Evolutionary conservation across 2,888 invertebrate species (phyloP), one percentile per base, ranked within the genome.

Genomic region (Neoitamus cyanurus): DNA sequence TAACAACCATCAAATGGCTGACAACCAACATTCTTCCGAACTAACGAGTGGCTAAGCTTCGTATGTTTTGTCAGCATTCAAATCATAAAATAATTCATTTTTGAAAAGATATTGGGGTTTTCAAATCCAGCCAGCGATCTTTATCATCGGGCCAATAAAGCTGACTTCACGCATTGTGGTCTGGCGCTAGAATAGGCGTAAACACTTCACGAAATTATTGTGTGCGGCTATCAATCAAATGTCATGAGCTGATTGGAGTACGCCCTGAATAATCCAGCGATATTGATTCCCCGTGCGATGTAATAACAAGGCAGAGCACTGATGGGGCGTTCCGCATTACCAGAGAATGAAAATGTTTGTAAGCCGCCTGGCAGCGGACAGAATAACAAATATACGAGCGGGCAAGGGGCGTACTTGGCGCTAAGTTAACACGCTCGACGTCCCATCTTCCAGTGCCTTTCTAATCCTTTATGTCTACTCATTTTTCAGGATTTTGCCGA

Each of bases 141-240:
- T 58, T 58, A 58, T 58, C 58, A 20, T 58, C 58, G 58, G 20
- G 58, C 58, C 58, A 58, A 58, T 58, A 58, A 58, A 58, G 25
- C 9, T 25, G 58, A 58, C 25, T 58, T 25, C 15, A 25, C 58
- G 25, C 58, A 3, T 0, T 58, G 15, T 7, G 11, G 58, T 20
- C 2, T 3, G 25, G 20, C 2, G 20, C 58, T 58, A 15, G 20
- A 58, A 58, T 15, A 42, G 25, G 75, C 75, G 75, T 75, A 75
- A 75, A 25, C 42, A 42, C 25, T 37, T 37, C 42, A 75, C 42
- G 28, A 42, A 37, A 37, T 31, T 25, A 75, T 42, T 25, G 75
- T 37, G 75, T 37, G 75, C 11, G 42, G 75, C 25, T 42, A 75
- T 42, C 42, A 75, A 75, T 75, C 75, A 75, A 75, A 28, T 42